These are phyloP conservation scores for Melanotus villosus DNA, from an alignment of 2,888 invertebrate genomes.

Conservation along the genomic window DNA sequence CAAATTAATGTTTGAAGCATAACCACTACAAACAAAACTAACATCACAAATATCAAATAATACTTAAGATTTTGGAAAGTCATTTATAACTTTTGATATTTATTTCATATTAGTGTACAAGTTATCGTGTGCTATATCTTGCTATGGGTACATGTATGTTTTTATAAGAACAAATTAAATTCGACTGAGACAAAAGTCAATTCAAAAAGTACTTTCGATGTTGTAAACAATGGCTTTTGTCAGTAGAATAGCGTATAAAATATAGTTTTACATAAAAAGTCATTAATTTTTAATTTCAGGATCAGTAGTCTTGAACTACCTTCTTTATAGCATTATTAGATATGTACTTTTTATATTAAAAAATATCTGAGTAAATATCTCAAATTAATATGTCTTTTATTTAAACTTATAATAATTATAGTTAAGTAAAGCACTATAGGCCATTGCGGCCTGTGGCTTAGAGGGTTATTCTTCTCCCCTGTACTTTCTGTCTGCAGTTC, in stretches of 20 bases:
- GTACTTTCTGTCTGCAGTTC: too few relatives aligned
- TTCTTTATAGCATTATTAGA: conserved; percentile 31
- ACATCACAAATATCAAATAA: too few relatives aligned
- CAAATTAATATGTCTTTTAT: background rate
- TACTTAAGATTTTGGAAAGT: too few relatives aligned
- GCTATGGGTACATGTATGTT: conserved; percentile 20
- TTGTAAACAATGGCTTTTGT: conserved; percentile 34
- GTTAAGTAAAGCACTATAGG: too few relatives aligned
- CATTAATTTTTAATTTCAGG: conserved; percentile 10
- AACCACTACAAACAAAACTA: too few relatives aligned
- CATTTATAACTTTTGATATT: background rate
- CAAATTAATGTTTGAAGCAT: too few relatives aligned
- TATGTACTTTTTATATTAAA: conserved; percentile 32
- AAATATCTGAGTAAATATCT: conserved; percentile 7
- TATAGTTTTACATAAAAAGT: conserved; percentile 36
- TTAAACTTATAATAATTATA: too few relatives aligned
- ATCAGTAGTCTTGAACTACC: background rate
- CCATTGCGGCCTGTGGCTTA: too few relatives aligned
- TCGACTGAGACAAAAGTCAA: conserved; percentile 45
- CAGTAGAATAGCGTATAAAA: conserved; percentile 29
- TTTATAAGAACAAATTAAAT: conserved; percentile 34
- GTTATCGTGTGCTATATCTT: conserved; percentile 29
- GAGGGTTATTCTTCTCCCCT: too few relatives aligned
- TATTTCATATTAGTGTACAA: conserved; percentile 21
- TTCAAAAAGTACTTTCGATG: conserved; percentile 39